These are phyloP conservation scores for Aleadryas rufinucha DNA, from an alignment of 2,113 vertebrate species.

Conservation along the genomic window DNA sequence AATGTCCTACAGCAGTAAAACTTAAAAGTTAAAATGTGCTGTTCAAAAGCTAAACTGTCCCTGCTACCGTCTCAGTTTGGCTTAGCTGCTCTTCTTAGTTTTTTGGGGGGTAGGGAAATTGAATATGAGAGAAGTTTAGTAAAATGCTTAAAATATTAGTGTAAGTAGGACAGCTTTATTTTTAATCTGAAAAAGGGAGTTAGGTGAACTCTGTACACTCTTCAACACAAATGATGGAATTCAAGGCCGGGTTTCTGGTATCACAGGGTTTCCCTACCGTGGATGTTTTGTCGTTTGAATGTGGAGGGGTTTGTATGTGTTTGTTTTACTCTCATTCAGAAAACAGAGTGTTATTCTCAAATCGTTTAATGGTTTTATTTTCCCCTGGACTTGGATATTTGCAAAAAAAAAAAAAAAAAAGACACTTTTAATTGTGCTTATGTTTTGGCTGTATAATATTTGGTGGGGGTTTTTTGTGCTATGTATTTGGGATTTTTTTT, in stretches of 20 bases:
- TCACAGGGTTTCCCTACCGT: neutral
- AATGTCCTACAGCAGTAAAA: neutral
- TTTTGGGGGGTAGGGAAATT: neutral
- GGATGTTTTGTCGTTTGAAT: neutral
- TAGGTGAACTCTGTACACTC: neutral
- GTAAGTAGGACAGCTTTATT: neutral
- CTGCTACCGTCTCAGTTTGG: accelerated
- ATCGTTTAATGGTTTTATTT: neutral
- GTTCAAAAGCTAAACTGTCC: neutral
- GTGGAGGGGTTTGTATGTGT: neutral
- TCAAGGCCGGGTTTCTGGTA: neutral
- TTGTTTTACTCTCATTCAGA: neutral
- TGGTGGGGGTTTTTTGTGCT: neutral
- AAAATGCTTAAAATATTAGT: neutral
- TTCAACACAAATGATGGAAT: neutral
- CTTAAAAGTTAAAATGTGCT: neutral
- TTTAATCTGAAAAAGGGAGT: neutral
- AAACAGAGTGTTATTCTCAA: neutral
- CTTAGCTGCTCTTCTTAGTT: neutral
- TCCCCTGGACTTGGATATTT: neutral
- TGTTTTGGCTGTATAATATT: neutral
- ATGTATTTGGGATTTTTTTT: neutral
- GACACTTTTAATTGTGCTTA: neutral
- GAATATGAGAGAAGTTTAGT: neutral
- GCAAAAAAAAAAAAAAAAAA: neutral